A percentile compares a stretch with the other conserved stretches of the same genome.
phyloP scores from a whole-genome alignment of 2,113 vertebrate genomes.

The Cryptotis parvus region DNA sequence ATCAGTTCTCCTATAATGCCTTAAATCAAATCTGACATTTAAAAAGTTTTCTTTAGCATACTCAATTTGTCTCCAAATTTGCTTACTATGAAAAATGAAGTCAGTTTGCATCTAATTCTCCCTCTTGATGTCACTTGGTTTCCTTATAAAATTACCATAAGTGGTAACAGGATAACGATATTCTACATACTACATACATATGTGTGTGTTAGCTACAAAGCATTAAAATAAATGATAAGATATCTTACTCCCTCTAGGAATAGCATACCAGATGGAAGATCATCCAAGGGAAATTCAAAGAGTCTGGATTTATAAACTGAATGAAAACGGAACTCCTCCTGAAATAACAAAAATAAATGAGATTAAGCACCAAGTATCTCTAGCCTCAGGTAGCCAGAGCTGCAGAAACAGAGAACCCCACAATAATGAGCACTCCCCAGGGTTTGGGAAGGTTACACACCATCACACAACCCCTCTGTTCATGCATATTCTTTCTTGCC shows the following conservation, averaged over 20 bases:
- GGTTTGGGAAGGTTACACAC: not conserved
- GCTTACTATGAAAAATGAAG: constrained; percentile 9
- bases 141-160: not conserved
- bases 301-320: constrained; percentile 96
- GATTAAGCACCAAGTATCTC: constrained; percentile 63
- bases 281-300: constrained; percentile 89
- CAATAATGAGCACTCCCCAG: not conserved
- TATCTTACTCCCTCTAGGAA: constrained; percentile 57
- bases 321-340: constrained; percentile 93
- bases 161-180: not conserved
- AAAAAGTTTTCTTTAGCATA: not conserved
- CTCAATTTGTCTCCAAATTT: not conserved
- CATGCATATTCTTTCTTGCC: not conserved
- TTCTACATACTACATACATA: not conserved
- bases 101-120: constrained; percentile 43
- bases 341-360: constrained; percentile 82
- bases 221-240: constrained; percentile 49
- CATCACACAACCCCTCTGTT: not conserved
- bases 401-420: not conserved
- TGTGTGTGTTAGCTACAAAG: constrained; percentile 3
- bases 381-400: not conserved
- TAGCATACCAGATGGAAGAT: constrained; percentile 90
- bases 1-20: not conserved
- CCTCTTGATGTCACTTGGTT: not conserved
- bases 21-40: not conserved